Percentiles rank a stretch among this genome's conserved stretches.
phyloP scores from a whole-genome alignment of 2,113 vertebrate genomes.

The Sakesphorus luctuosus region DNA sequence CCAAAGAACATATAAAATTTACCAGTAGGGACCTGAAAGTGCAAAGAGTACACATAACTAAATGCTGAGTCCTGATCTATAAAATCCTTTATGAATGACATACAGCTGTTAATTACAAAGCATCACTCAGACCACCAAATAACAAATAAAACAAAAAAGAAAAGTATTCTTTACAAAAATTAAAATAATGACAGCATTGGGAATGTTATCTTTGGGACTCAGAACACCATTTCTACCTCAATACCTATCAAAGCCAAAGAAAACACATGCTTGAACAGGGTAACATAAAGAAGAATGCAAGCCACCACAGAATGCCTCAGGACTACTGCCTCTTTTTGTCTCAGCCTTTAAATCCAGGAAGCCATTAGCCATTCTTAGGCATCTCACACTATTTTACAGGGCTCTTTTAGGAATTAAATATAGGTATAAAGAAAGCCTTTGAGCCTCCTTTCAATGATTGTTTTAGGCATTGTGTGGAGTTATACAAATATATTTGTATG shows the following conservation, averaged over 20 bases:
- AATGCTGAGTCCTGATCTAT: constrained; percentile 48
- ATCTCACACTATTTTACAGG: constrained; percentile 18
- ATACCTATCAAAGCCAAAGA: constrained; percentile 36
- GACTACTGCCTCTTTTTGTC: not conserved
- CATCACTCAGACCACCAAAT: constrained; percentile 27
- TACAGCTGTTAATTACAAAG: constrained; percentile 41
- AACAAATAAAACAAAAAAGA: constrained; percentile 29
- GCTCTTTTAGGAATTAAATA: constrained; percentile 14
- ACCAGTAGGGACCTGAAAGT: constrained; percentile 57
- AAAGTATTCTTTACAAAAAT: constrained; percentile 6
- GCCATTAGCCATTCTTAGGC: not conserved
- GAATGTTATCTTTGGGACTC: constrained; percentile 60
- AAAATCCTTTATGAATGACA: constrained; percentile 51
- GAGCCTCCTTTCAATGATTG: constrained; percentile 21
- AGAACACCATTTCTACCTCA: constrained; percentile 34
- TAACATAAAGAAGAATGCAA: constrained; percentile 43
- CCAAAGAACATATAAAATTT: constrained; percentile 58
- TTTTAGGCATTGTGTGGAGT: constrained; percentile 39
- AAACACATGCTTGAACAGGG: constrained; percentile 4
- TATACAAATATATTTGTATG: constrained; percentile 48
- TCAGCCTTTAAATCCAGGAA: constrained; percentile 49
- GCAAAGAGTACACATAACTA: constrained; percentile 56
- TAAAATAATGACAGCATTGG: not conserved
- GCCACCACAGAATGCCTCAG: constrained; percentile 44
- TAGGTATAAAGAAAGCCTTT: constrained; percentile 22